Conservation (phyloP, 2,113 vertebrate species). For the Cervus canadensis region DNA sequence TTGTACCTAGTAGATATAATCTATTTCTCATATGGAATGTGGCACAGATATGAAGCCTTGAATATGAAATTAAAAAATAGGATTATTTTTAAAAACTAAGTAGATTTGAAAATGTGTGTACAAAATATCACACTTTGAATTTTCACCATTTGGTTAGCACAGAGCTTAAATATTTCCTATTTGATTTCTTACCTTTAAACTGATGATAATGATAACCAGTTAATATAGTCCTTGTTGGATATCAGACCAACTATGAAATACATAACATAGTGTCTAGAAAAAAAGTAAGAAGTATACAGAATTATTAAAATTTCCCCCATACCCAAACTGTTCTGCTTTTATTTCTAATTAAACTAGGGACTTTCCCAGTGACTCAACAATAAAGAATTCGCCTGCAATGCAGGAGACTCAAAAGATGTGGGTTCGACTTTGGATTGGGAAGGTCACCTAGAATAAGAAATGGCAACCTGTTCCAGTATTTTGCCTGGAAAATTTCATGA, state of each 20-base stretch:
- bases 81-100: background rate
- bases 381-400: background rate
- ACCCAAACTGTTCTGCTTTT: background rate
- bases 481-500: background rate
- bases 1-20: background rate
- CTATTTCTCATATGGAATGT: background rate
- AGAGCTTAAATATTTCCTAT: background rate
- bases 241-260: background rate
- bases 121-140: background rate
- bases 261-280: background rate
- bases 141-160: background rate
- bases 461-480: background rate
- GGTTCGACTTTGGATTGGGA: background rate
- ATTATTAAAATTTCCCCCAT: background rate
- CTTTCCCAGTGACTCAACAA: background rate
- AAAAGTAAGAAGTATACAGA: background rate
- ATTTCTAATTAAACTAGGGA: background rate
- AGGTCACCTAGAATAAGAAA: background rate
- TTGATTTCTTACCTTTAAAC: background rate
- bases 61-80: background rate
- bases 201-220: background rate
- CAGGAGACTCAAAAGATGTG: background rate
- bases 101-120: background rate
- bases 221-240: background rate
- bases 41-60: background rate